Conservation (phyloP, 2,888 invertebrate genomes). For the Germaria angustata region DNA sequence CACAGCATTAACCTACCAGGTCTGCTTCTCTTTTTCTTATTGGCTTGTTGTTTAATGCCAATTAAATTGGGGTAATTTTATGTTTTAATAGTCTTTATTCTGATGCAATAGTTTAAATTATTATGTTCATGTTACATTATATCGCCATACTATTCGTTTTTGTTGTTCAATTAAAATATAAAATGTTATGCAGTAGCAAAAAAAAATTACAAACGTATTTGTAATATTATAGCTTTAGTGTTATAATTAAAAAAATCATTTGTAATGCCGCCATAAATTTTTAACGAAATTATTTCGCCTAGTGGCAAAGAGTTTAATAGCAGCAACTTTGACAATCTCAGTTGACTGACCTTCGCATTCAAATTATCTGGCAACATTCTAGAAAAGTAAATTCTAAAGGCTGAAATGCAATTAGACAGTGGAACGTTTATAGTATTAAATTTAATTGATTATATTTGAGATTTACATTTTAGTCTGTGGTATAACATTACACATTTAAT, state of each 20-base stretch:
- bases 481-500: no score
- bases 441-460: no score
- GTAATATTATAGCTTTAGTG: background rate
- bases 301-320: no score
- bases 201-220: background rate
- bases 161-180: background rate
- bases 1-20: background rate
- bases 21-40: background rate
- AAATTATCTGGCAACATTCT: background rate
- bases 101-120: constrained; percentile 58
- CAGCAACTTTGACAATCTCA: no score
- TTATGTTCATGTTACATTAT: constrained; percentile 48
- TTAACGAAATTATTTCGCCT: no score
- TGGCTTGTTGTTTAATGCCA: background rate
- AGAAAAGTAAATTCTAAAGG: background rate
- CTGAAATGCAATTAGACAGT: background rate
- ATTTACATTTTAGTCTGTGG: no score
- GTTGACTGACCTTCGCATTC: background rate
- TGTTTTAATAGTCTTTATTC: constrained; percentile 23
- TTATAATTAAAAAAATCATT: background rate
- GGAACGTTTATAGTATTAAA: no score
- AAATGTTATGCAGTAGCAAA: background rate
- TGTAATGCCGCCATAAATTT: no score
- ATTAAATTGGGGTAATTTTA: constrained; percentile 30
- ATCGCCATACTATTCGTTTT: constrained; percentile 1